Evolutionary conservation across 1,140 invertebrate species (phyloP), one percentile per base, ranked within the genome.

Genomic region (Drosophila virilis): DNA sequence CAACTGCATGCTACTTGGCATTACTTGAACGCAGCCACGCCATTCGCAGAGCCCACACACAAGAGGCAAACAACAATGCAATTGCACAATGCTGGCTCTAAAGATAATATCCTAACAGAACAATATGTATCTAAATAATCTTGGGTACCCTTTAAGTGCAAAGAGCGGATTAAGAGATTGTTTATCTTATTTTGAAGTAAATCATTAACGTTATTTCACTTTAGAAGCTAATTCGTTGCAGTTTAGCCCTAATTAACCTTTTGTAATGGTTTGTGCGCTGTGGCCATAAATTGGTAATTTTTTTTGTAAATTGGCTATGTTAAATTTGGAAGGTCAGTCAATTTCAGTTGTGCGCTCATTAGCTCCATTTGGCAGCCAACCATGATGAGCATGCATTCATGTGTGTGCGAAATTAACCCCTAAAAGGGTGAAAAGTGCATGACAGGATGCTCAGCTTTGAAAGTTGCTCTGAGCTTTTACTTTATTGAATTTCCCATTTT

Each of bases 401-500:
- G 22, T 62, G 57, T 74, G 45, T 57, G 40, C n/a, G n/a, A 45
- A 70, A 28, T 68, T 45, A 57, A 46, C 22, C 22, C 22, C 22
- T 5, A 28, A 32, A 10, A 45, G 28, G 28, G 22, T n/a, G 40
- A 9, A 59, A n/a, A 64, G 13, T 61, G 17, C 35, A 35, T 58
- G 54, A 22, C 40, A 22, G 40, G 35, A 45, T 6, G 43, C 12
- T 71, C 38, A 28, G 8, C 22, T 28, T 28, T 5, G 52, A 37
- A 71, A 70, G 60, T 70, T 37, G 42, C 46, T 15, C 35, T 28
- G 17, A 52, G 66, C 52, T 69, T 82, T 78, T 64, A 64, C 38
- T 82, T 74, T 62, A 81, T 82, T 74, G 69, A 81, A 81, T 74
- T 81, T 58, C 38, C 48, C 68, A 62, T 52, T 67, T 71, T 71